These are phyloP conservation scores for Aurelia sp. DNA, from an alignment of 30 jellyfish, hydroid and myxozoan genomes.

Conservation along the genomic window DNA sequence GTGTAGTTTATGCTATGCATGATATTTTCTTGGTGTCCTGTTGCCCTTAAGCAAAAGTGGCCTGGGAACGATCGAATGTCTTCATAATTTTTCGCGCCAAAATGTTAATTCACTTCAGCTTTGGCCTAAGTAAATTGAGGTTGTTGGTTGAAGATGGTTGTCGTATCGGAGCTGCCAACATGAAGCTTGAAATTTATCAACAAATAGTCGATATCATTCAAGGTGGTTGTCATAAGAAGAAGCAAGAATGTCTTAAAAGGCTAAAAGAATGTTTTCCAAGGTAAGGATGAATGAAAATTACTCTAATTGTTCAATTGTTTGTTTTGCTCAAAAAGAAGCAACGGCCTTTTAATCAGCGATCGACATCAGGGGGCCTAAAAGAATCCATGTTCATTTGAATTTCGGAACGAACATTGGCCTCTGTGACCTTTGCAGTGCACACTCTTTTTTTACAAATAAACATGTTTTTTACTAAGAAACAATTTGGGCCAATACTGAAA, in stretches of 20 bases:
- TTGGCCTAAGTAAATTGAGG: background rate
- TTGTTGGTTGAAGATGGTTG: background rate
- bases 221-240: background rate
- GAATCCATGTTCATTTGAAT: background rate
- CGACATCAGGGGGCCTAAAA: background rate
- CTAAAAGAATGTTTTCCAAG: slow-evolving; percentile 6
- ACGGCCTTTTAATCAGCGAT: background rate
- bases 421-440: background rate
- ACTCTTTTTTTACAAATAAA: too few relatives aligned
- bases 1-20: too few relatives aligned
- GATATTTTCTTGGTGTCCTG: too few relatives aligned
- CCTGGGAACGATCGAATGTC: background rate
- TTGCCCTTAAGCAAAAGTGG: too few relatives aligned
- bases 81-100: background rate
- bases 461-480: background rate
- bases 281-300: slow-evolving; percentile 22
- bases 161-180: background rate
- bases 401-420: background rate
- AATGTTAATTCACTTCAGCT: background rate
- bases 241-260: slow-evolving; percentile 16
- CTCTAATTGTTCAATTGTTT: background rate
- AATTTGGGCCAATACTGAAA: too few relatives aligned
- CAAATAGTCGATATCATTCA: slow-evolving; percentile 31
- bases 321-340: too few relatives aligned
- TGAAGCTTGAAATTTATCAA: slow-evolving; percentile 46